Evolutionary conservation across 2,888 invertebrate genomes (phyloP).

Genomic region (Drosophila anomalata): DNA sequence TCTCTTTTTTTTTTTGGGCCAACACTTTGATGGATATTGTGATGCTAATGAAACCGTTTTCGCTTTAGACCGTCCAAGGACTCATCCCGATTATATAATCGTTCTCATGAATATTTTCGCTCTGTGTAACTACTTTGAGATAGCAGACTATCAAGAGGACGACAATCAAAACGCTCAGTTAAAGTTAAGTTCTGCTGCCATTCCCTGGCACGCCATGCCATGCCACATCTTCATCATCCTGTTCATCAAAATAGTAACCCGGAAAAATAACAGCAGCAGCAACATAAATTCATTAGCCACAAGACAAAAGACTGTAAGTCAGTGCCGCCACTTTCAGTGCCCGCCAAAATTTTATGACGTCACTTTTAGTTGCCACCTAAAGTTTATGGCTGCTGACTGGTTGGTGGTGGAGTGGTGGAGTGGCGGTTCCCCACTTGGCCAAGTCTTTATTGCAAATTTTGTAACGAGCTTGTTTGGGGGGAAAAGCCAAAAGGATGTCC

Average conservation of each 20-base stretch:
- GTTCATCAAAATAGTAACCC: conserved; percentile 30
- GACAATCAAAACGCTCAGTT: conserved; percentile 66
- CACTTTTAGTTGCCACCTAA: conserved; percentile 60
- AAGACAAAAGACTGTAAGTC: conserved; percentile 52
- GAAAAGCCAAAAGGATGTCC: background rate
- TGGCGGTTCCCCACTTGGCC: conserved; percentile 8
- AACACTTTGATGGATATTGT: conserved; percentile 48
- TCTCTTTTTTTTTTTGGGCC: background rate
- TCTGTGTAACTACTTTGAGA: conserved; percentile 9
- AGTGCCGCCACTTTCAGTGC: conserved; percentile 51
- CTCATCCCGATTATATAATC: background rate
- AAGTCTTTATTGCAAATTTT: conserved; percentile 24
- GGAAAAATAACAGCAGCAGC: conserved; percentile 34
- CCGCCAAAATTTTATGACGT: conserved; percentile 70
- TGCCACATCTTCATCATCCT: conserved; percentile 11
- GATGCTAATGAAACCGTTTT: conserved; percentile 35
- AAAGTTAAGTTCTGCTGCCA: conserved; percentile 48
- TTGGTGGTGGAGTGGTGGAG: background rate
- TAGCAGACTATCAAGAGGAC: conserved; percentile 15
- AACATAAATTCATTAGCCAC: conserved; percentile 74
- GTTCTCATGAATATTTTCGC: background rate
- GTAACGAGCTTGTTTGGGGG: conserved; percentile 21
- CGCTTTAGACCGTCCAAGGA: background rate
- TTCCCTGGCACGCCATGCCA: background rate
- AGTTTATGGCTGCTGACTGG: conserved; percentile 26